Percentiles rank a stretch among this genome's conserved stretches.
Evolutionary conservation across 2,888 invertebrate genomes (phyloP).

Genomic region (Ophioninae sp.): DNA sequence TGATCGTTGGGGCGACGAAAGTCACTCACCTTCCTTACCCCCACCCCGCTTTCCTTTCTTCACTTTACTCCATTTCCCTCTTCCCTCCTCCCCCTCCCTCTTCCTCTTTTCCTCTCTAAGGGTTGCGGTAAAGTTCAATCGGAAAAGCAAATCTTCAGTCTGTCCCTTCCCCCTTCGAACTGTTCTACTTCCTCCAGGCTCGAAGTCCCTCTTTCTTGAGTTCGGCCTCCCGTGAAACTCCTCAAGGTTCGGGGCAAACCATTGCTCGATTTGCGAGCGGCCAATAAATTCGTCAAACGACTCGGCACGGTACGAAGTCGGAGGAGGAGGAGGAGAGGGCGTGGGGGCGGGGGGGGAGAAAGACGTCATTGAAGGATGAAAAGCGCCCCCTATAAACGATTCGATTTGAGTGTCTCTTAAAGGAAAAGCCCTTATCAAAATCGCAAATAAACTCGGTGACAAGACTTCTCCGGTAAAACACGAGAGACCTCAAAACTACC

Average conservation of each 20-base stretch:
- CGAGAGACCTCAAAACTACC: neutral
- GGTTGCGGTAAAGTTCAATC: conserved; percentile 76
- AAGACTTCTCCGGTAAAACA: conserved; percentile 19
- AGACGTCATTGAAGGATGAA: too few relatives aligned
- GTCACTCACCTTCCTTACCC: conserved; percentile 68
- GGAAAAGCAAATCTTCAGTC: conserved; percentile 79
- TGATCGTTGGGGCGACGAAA: conserved; percentile 79
- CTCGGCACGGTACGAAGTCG: neutral
- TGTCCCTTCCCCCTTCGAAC: conserved; percentile 18
- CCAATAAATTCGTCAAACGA: conserved; percentile 73
- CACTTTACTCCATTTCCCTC: conserved; percentile 26
- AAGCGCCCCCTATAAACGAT: conserved; percentile 49
- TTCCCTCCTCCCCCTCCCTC: conserved; percentile 16
- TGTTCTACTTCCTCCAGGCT: conserved; percentile 54
- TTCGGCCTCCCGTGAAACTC: conserved; percentile 2
- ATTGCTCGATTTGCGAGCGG: conserved; percentile 58
- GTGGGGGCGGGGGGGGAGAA: too few relatives aligned
- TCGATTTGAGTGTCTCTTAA: conserved; percentile 52
- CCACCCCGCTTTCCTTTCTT: conserved; percentile 53
- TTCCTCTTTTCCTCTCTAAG: conserved; percentile 12
- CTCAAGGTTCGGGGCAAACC: conserved; percentile 38
- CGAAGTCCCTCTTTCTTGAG: conserved; percentile 31
- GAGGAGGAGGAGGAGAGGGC: conserved; percentile 49
- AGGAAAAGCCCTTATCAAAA: conserved; percentile 26
- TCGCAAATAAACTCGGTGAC: conserved; percentile 48